Base-by-base conservation (phyloP, 2,113 vertebrate species). In the Lagenorhynchus albirostris region DNA sequence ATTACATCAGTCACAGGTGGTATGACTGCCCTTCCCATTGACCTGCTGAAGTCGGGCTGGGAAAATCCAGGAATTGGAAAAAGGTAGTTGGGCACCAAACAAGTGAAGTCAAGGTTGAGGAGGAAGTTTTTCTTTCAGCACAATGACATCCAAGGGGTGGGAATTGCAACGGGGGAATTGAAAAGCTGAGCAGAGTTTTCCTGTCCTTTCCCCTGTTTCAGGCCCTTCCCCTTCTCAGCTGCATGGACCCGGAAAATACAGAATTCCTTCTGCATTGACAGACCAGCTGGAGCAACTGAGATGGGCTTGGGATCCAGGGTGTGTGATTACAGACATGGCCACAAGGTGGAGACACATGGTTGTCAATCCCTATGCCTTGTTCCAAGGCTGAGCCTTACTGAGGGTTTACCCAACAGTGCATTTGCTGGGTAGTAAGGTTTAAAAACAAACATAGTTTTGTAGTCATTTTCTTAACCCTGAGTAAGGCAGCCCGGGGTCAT, bases 261-360 rank as follows among this genome's bases (percentile, higher is more conserved):
- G 60, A 47, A 58, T 47, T 71, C 31, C 60, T n/a, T 79, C 21
- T 3, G 4, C 6, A 1, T 4, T 1, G 15, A 25, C 6, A 13
- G 3, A 17, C 7, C 13, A 0, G 18, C 29, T 20, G 18, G 18
- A 76, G 47, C 47, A 1, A 7, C 13, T 0, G 4, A 1, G 0
- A 0, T 14, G 3, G 3, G 20, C 36, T 33, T 4, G 38, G 20
- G 15, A 62, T 41, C 41, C 89, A 33, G 9, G 25, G 36, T 0
- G 0, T 88, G 92, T 12, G 29, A 33, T 73, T 94, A 73, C 68
- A 67, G 17, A n/a, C 0, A 0, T 3, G 71, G 62, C 90, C 97
- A 92, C 90, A 15, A 1, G 83, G 87, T n/a, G 96, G 96, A 71
- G 83, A 50, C 6, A 91, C 2, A 20, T 0, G 8, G 13, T 0